phyloP scores from a whole-genome alignment of 2,797 vertebrate species.

The Morus bassanus region DNA sequence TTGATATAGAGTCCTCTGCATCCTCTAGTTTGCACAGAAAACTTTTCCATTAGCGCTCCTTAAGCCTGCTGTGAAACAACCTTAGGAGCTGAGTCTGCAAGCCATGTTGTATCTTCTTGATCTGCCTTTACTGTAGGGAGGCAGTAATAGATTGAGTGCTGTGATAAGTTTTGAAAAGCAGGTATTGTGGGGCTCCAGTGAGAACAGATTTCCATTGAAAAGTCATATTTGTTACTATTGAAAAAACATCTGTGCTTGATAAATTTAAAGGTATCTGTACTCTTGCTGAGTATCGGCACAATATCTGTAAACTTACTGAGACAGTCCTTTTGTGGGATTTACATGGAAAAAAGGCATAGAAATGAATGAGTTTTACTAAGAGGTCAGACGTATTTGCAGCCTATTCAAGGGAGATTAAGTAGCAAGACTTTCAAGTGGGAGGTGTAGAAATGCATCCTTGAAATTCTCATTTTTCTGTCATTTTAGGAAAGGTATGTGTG shows the following conservation, averaged over 20 bases:
- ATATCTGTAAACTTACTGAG: not conserved
- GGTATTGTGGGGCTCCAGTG: not conserved
- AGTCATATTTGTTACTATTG: not conserved
- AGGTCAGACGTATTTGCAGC: not conserved
- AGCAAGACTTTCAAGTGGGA: constrained; percentile 7
- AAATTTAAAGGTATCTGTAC: not conserved
- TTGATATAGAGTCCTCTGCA: not conserved
- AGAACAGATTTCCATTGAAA: not conserved
- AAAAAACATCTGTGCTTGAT: not conserved
- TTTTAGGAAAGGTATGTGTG: not conserved
- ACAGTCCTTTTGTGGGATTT: not conserved
- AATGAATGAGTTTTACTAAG: not conserved
- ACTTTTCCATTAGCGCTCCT: not conserved
- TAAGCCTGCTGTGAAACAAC: not conserved
- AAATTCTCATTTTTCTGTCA: constrained; percentile 8
- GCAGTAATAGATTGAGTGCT: not conserved
- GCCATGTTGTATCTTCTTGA: not conserved
- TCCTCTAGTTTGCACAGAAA: not conserved
- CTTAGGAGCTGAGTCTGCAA: not conserved
- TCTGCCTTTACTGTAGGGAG: not conserved
- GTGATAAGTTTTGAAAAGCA: not conserved
- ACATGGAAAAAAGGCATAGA: not conserved
- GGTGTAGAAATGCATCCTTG: not conserved
- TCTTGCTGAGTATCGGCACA: not conserved
- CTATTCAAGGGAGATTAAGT: not conserved